Percentiles rank a stretch among this genome's conserved stretches.
Evolutionary conservation across 2,888 invertebrate genomes (phyloP).

Genomic region (Epistrophella euchroma): DNA sequence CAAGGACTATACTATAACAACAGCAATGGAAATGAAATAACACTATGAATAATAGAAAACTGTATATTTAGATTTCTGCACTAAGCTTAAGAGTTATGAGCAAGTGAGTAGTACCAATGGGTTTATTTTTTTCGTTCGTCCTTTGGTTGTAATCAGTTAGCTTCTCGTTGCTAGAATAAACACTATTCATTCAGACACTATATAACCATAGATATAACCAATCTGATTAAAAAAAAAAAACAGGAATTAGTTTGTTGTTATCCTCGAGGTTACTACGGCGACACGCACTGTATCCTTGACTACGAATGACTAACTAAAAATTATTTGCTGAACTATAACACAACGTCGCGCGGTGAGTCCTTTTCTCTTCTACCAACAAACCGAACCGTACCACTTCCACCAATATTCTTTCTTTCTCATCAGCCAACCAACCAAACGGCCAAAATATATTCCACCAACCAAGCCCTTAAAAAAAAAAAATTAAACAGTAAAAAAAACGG

Average conservation of each 20-base stretch:
- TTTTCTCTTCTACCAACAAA: constrained; percentile 42
- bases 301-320: constrained; percentile 84
- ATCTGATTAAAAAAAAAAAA: constrained; percentile 26
- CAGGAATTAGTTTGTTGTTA: constrained; percentile 62
- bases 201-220: constrained; percentile 29
- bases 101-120: constrained; percentile 34
- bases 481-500: constrained; percentile 23
- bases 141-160: constrained; percentile 53
- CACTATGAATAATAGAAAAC: constrained; percentile 74
- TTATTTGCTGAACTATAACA: constrained; percentile 81
- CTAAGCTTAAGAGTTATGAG: constrained; percentile 73
- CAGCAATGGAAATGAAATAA: constrained; percentile 61
- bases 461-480: constrained; percentile 71
- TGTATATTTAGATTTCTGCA: constrained; percentile 74
- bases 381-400: constrained; percentile 71
- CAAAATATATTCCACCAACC: constrained; percentile 75
- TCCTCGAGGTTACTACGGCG: constrained; percentile 76
- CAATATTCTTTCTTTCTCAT: constrained; percentile 39
- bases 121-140: constrained; percentile 5
- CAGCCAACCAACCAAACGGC: constrained; percentile 68
- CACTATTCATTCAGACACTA: constrained; percentile 40
- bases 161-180: constrained; percentile 65
- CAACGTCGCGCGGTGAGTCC: constrained; percentile 74
- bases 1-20: constrained; percentile 42
- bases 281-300: constrained; percentile 84